phyloP scores from a whole-genome alignment of 2,888 invertebrate genomes.

The Anaspis maculata region DNA sequence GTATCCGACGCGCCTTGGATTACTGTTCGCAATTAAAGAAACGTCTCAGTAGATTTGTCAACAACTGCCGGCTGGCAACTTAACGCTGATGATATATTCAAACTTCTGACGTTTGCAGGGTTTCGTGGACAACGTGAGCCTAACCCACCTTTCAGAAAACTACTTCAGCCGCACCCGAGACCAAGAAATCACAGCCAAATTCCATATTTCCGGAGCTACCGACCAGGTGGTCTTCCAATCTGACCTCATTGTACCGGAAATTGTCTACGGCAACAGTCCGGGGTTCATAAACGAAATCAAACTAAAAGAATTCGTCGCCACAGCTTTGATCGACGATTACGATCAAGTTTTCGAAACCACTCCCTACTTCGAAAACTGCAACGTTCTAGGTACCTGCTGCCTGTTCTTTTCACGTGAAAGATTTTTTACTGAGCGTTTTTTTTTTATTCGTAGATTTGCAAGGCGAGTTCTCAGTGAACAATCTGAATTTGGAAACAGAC shows the following conservation, averaged over 20 bases:
- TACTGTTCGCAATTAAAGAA: too few species aligned
- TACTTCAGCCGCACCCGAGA: slow-evolving; percentile 47
- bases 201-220: slow-evolving; percentile 36
- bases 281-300: slow-evolving; percentile 35
- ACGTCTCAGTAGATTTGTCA: too few species aligned
- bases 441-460: slow-evolving; percentile 16
- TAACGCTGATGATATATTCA: too few species aligned
- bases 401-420: too few species aligned
- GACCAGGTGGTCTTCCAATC: slow-evolving; percentile 35
- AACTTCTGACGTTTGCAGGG: slow-evolving; percentile 44
- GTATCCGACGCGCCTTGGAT: too few species aligned
- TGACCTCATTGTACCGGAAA: slow-evolving; percentile 31
- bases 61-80: too few species aligned
- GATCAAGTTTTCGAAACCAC: slow-evolving; percentile 40
- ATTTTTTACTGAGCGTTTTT: too few species aligned
- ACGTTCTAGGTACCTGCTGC: too few species aligned
- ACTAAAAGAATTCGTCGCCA: slow-evolving; percentile 40
- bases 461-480: slow-evolving; percentile 42
- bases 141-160: slow-evolving; percentile 42
- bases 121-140: slow-evolving; percentile 41
- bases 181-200: slow-evolving; percentile 42
- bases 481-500: slow-evolving; percentile 45
- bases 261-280: slow-evolving; percentile 30
- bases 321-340: slow-evolving; percentile 39
- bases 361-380: slow-evolving; percentile 26